Evolutionary conservation across 1,140 invertebrate species (phyloP).

Genomic region (Zaprionus nigranus): DNA sequence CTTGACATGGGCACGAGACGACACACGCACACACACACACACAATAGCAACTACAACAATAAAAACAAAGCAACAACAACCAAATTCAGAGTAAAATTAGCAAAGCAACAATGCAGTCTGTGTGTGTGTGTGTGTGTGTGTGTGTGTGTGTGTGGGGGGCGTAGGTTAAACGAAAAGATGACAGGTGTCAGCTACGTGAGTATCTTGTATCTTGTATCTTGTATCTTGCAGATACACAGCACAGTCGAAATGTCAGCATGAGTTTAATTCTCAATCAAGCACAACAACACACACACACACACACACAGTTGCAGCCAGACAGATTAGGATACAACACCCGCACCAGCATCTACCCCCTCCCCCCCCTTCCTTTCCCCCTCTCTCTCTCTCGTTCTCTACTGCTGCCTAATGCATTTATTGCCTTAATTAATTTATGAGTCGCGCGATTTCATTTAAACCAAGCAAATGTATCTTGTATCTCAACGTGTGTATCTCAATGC

Average conservation of each 20-base stretch:
- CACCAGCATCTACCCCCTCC: background rate
- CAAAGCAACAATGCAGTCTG: constrained; percentile 22
- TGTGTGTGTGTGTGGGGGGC: background rate
- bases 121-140: background rate
- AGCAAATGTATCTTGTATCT: constrained; percentile 30
- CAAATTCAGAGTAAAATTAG: constrained; percentile 64
- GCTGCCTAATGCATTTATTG: constrained; percentile 53
- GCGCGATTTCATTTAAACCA: constrained; percentile 62
- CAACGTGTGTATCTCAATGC: constrained; percentile 21
- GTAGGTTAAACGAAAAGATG: constrained; percentile 77
- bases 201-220: constrained; percentile 25
- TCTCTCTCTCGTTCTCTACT: too few species aligned
- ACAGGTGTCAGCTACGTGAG: constrained; percentile 74
- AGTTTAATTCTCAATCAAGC: constrained; percentile 39
- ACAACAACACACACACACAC: constrained; percentile 8
- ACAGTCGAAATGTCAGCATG: constrained; percentile 41
- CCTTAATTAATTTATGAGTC: constrained; percentile 75
- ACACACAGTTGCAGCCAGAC: background rate
- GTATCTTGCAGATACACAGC: constrained; percentile 22
- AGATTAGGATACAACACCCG: background rate
- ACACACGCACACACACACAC: background rate
- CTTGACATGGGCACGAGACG: constrained; percentile 40
- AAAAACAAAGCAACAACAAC: constrained; percentile 47
- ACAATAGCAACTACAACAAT: too few species aligned
- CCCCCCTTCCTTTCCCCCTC: background rate